Percentiles rank a stretch among this genome's conserved stretches.
These are phyloP conservation scores for Zaprionus nigranus DNA, from an alignment of 1,140 invertebrate genomes.

Conservation along the genomic window DNA sequence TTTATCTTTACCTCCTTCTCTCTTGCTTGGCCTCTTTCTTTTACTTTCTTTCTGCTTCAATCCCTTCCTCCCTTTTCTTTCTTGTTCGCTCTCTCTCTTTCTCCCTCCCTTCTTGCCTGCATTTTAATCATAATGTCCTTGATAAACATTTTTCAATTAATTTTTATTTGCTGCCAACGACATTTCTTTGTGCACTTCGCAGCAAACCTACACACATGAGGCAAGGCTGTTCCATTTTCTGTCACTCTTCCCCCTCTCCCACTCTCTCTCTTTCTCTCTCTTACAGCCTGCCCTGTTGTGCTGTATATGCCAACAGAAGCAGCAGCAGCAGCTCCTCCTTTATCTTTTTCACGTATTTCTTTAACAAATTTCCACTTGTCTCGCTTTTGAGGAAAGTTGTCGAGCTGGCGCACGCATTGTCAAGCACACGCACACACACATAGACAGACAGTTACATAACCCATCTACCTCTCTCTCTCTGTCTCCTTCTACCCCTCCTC, in stretches of 20 bases:
- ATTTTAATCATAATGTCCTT: conserved; percentile 73
- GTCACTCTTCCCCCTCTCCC: too few species aligned
- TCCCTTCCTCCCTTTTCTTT: too few species aligned
- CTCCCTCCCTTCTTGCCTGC: conserved; percentile 4
- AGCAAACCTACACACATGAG: conserved; percentile 12
- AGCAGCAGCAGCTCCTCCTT: conserved; percentile 59
- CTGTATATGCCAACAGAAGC: conserved; percentile 23
- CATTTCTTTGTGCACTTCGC: conserved; percentile 65
- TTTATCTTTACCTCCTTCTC: conserved; percentile 9
- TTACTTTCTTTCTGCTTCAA: too few species aligned
- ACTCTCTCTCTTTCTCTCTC: not conserved
- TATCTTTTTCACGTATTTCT: conserved; percentile 78
- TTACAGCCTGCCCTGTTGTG: conserved; percentile 1
- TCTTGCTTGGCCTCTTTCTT: not conserved
- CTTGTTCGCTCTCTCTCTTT: not conserved
- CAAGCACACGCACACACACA: conserved; percentile 46
- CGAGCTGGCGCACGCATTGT: conserved; percentile 71
- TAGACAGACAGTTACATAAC: conserved; percentile 28
- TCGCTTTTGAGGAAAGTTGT: conserved; percentile 76
- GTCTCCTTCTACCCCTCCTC: not conserved
- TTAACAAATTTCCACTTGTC: conserved; percentile 81
- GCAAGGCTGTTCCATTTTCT: not conserved
- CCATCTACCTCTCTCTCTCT: not conserved
- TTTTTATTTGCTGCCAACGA: conserved; percentile 79
- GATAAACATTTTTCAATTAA: conserved; percentile 83